Evolutionary conservation across 2,797 vertebrate species (phyloP).

Genomic region (Adrianichthys oophorus): DNA sequence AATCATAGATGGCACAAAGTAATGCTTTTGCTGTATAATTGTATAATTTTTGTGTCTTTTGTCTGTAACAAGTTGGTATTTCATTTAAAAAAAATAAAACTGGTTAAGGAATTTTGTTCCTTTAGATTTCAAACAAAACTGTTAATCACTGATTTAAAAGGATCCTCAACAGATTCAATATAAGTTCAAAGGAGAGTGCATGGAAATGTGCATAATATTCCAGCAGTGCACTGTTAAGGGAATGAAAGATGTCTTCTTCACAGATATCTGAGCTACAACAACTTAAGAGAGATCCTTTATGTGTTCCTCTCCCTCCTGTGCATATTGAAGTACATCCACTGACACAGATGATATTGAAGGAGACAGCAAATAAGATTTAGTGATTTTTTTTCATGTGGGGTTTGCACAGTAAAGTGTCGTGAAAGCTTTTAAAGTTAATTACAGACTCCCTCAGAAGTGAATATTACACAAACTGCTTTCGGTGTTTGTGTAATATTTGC

Average conservation of each 20-base stretch:
- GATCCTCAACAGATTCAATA: constrained; percentile 39
- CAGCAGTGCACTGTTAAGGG: constrained; percentile 19
- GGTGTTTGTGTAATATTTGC: constrained; percentile 5
- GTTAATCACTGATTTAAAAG: constrained; percentile 37
- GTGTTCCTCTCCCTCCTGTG: constrained; percentile 4
- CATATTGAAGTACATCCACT: constrained; percentile 12
- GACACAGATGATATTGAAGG: background rate
- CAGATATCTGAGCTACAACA: constrained; percentile 18
- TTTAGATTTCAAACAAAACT: constrained; percentile 35
- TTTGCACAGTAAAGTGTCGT: background rate
- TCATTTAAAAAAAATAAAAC: constrained; percentile 68
- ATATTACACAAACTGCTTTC: background rate
- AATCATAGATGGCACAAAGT: too few species aligned
- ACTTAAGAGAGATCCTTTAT: constrained; percentile 21
- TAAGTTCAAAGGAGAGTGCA: constrained; percentile 30
- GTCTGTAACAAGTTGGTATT: constrained; percentile 81
- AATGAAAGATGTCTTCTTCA: constrained; percentile 37
- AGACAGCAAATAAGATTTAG: constrained; percentile 17
- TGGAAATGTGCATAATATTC: constrained; percentile 30
- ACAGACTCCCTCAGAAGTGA: background rate
- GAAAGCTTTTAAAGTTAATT: constrained; percentile 12
- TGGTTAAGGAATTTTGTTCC: too few species aligned
- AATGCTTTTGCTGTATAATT: constrained; percentile 75
- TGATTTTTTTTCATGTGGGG: background rate
- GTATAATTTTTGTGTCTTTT: constrained; percentile 76